Conservation (phyloP, 2,888 invertebrate genomes). For the Synanthedon vespiformis region DNA sequence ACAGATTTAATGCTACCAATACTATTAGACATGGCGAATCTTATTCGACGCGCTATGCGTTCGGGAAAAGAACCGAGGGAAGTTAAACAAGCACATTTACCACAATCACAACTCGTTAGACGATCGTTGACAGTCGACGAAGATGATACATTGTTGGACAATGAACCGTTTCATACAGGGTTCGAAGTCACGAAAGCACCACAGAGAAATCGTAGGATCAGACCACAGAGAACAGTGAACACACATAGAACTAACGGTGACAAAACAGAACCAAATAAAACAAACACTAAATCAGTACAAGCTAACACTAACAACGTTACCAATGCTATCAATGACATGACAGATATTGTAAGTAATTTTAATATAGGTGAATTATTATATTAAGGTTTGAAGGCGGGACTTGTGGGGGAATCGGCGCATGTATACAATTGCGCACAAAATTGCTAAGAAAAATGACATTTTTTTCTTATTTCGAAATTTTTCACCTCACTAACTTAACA, state of each 20-base stretch:
- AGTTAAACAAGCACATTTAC: conserved; percentile 24
- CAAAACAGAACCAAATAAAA: conserved; percentile 14
- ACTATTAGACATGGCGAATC: conserved; percentile 74
- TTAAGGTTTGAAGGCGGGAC: too few relatives aligned
- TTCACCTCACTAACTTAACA: too few relatives aligned
- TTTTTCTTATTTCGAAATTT: too few relatives aligned
- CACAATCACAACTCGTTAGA: conserved; percentile 40
- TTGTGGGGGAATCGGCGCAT: too few relatives aligned
- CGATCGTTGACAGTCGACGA: conserved; percentile 44
- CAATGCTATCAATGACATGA: conserved; percentile 4
- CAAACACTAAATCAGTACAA: conserved; percentile 15
- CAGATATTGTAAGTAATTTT: too few relatives aligned
- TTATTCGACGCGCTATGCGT: conserved; percentile 65
- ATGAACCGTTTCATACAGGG: conserved; percentile 39
- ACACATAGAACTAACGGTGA: not conserved
- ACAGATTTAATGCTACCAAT: conserved; percentile 73
- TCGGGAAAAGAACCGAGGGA: conserved; percentile 45
- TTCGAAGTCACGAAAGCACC: conserved; percentile 26
- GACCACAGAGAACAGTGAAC: not conserved
- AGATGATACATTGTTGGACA: conserved; percentile 25
- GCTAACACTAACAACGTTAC: conserved; percentile 23
- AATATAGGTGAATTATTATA: too few relatives aligned
- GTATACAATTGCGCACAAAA: too few relatives aligned
- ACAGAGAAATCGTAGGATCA: conserved; percentile 14
- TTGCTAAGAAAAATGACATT: too few relatives aligned